phyloP scores from a whole-genome alignment of 2,888 invertebrate species.

The Poecilus cupreus region DNA sequence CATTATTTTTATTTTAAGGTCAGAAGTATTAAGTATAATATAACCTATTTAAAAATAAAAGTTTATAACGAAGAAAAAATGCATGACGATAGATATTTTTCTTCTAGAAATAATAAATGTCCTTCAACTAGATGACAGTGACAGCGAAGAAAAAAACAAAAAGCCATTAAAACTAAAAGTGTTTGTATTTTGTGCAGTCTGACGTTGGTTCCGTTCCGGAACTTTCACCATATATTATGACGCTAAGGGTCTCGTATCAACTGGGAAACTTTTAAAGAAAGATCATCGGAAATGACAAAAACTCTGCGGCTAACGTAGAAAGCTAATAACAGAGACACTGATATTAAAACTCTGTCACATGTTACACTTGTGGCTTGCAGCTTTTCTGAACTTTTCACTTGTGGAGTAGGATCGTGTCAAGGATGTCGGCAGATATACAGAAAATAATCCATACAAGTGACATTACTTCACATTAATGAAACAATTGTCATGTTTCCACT shows the following conservation, averaged over 20 bases:
- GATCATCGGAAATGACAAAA: slow-evolving; percentile 36
- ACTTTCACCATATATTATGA: slow-evolving; percentile 50
- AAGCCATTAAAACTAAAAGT: slow-evolving; percentile 51
- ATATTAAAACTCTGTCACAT: slow-evolving; percentile 11
- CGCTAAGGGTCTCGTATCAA: slow-evolving; percentile 12
- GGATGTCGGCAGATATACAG: too few relatives aligned
- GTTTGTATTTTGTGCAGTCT: slow-evolving; percentile 49
- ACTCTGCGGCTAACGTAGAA: neutral
- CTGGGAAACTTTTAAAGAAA: slow-evolving; percentile 46
- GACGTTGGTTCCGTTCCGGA: slow-evolving; percentile 6
- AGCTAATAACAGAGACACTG: slow-evolving; percentile 21
- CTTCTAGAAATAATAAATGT: slow-evolving; percentile 7
- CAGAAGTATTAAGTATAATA: neutral
- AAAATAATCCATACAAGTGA: too few relatives aligned
- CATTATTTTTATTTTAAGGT: neutral
- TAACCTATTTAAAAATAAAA: neutral
- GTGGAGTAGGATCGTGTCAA: too few relatives aligned
- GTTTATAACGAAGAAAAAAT: neutral
- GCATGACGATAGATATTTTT: neutral
- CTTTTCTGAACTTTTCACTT: neutral
- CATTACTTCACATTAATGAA: too few relatives aligned
- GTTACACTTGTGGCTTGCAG: neutral
- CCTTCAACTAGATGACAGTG: slow-evolving; percentile 18
- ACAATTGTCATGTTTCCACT: too few relatives aligned
- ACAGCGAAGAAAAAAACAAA: slow-evolving; percentile 6